phyloP scores from a whole-genome alignment of 1,140 invertebrate genomes.

The Drosophila subobscura region DNA sequence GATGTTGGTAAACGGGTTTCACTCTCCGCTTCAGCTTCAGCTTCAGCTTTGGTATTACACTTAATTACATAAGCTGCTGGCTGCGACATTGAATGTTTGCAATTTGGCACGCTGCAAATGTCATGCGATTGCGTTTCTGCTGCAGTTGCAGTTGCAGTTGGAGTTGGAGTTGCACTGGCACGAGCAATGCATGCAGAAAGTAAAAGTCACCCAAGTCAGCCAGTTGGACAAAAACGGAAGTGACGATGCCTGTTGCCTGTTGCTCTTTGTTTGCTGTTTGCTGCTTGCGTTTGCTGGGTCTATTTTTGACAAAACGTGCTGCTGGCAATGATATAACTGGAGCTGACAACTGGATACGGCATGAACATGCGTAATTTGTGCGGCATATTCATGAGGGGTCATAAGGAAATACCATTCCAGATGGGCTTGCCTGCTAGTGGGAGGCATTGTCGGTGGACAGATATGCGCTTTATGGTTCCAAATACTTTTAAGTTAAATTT shows the following conservation, averaged over 20 bases:
- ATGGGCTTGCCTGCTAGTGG: slow-evolving; percentile 32
- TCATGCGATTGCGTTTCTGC: slow-evolving; percentile 63
- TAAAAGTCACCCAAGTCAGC: slow-evolving; percentile 54
- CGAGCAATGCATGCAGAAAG: slow-evolving; percentile 43
- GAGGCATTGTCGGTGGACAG: slow-evolving; percentile 7
- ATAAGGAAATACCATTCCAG: slow-evolving; percentile 49
- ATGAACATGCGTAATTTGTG: slow-evolving; percentile 47
- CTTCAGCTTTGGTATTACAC: slow-evolving; percentile 24
- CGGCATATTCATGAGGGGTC: slow-evolving; percentile 30
- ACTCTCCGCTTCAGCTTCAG: background rate
- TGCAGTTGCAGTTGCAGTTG: slow-evolving; percentile 20
- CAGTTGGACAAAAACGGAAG: slow-evolving; percentile 63
- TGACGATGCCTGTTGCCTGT: slow-evolving; percentile 13
- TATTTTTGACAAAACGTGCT: slow-evolving; percentile 52
- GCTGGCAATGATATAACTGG: slow-evolving; percentile 48
- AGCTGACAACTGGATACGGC: slow-evolving; percentile 44
- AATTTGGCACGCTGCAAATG: slow-evolving; percentile 71
- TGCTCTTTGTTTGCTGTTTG: slow-evolving; percentile 29
- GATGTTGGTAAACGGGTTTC: slow-evolving; percentile 59
- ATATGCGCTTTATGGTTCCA: slow-evolving; percentile 29
- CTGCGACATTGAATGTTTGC: slow-evolving; percentile 72
- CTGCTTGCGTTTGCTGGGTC: slow-evolving; percentile 15
- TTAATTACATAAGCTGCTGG: slow-evolving; percentile 60
- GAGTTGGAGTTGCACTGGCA: slow-evolving; percentile 17
- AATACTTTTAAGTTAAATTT: background rate